Percentiles rank a stretch among this genome's conserved stretches.
These are phyloP conservation scores for Muscicapa striata DNA, from an alignment of 2,797 vertebrate species.

Conservation along the genomic window DNA sequence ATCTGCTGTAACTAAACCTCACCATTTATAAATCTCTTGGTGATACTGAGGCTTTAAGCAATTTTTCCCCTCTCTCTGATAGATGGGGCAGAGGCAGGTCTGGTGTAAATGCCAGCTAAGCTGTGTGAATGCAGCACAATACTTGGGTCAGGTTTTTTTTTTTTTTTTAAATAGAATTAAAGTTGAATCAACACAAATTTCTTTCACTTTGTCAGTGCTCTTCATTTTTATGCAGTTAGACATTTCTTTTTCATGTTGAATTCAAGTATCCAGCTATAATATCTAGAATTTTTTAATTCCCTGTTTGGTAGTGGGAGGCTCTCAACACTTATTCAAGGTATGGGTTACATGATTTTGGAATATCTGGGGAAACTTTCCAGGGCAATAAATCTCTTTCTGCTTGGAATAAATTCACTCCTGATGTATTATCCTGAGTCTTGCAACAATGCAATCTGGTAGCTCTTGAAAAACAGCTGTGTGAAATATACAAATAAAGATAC, in stretches of 20 bases:
- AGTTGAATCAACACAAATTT: not conserved
- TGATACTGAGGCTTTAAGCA: not conserved
- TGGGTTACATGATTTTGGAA: not conserved
- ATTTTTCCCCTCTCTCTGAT: not conserved
- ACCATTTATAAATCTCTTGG: conserved; percentile 6
- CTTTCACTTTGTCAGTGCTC: fast-evolving
- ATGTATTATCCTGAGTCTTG: not conserved
- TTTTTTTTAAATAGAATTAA: too few species aligned
- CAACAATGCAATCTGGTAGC: not conserved
- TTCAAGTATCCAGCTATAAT: not conserved
- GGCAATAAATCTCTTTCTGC: not conserved
- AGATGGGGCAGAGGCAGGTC: not conserved
- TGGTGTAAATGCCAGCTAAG: not conserved
- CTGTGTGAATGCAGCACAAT: not conserved
- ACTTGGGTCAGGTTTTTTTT: fast-evolving
- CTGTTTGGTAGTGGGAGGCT: not conserved
- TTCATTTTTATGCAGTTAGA: not conserved
- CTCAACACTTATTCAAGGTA: not conserved
- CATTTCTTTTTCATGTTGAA: not conserved
- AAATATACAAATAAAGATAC: not conserved
- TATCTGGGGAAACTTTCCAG: not conserved
- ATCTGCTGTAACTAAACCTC: conserved; percentile 32
- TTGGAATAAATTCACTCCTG: not conserved
- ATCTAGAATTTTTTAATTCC: not conserved
- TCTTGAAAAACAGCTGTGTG: not conserved